Percentiles rank a stretch among this genome's conserved stretches.
Conservation (phyloP, 2,113 vertebrate genomes). For the Poeciliopsis prolifica region DNA sequence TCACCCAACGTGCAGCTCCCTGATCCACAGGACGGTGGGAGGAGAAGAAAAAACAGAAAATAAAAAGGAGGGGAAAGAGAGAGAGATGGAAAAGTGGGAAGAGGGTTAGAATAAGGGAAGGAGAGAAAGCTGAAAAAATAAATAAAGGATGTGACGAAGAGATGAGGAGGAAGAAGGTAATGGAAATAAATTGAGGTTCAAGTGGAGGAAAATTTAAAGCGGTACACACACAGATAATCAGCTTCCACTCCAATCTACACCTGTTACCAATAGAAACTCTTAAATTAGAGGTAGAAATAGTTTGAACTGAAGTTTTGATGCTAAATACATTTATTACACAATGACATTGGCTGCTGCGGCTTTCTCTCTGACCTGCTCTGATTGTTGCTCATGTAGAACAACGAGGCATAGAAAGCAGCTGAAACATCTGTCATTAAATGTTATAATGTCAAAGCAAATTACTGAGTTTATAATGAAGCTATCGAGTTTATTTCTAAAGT, state of each 20-base stretch:
- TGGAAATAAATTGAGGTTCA: constrained; percentile 43
- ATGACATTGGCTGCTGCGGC: too few relatives aligned
- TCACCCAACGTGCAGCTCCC: constrained; percentile 71
- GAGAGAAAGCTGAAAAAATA: constrained; percentile 61
- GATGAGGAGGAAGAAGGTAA: constrained; percentile 53
- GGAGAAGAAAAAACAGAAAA: constrained; percentile 22
- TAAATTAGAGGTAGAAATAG: not conserved
- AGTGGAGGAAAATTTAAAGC: constrained; percentile 21
- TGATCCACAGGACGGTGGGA: constrained; percentile 61
- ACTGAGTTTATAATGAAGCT: too few relatives aligned
- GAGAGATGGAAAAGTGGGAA: constrained; percentile 40
- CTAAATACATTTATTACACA: too few relatives aligned
- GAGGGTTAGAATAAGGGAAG: constrained; percentile 38
- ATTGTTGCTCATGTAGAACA: too few relatives aligned
- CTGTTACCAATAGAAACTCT: constrained; percentile 3
- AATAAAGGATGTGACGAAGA: constrained; percentile 65
- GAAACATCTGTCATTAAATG: too few relatives aligned
- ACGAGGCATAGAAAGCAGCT: too few relatives aligned
- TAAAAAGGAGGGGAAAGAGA: not conserved
- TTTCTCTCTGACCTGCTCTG: too few relatives aligned
- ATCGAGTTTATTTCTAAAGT: too few relatives aligned
- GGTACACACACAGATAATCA: constrained; percentile 16
- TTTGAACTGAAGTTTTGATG: too few relatives aligned
- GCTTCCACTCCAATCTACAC: constrained; percentile 1
- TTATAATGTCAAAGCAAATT: too few relatives aligned